These are phyloP conservation scores for Ceyx cyanopectus DNA, from an alignment of 2,113 vertebrate genomes.

Conservation along the genomic window DNA sequence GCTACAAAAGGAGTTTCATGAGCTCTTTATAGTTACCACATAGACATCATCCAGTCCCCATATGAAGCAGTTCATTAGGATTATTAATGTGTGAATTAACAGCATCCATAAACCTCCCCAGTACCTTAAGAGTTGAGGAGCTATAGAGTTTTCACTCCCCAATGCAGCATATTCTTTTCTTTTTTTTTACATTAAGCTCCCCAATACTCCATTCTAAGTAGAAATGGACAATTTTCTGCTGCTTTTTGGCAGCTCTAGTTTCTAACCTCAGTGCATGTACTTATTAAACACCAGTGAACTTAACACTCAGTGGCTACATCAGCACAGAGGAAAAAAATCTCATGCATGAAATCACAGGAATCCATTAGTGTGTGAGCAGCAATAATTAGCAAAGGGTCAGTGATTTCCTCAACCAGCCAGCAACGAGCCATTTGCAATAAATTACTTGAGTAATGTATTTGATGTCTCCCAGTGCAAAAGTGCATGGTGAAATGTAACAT, in stretches of 20 bases:
- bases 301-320: not conserved
- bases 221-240: not conserved
- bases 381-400: constrained; percentile 9
- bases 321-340: constrained; percentile 6
- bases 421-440: not conserved
- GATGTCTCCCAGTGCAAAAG: not conserved
- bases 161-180: no score
- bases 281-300: not conserved
- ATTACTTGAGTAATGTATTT: not conserved
- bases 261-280: not conserved
- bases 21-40: not conserved
- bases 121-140: not conserved
- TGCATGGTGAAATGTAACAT: not conserved
- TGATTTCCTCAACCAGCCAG: not conserved
- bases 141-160: not conserved
- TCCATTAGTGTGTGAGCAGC: not conserved
- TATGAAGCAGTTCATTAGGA: not conserved
- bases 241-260: not conserved
- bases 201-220: not conserved
- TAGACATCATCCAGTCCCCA: not conserved
- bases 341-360: constrained; percentile 1
- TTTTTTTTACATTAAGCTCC: not conserved
- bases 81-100: not conserved
- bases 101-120: not conserved
- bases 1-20: not conserved